phyloP scores from a whole-genome alignment of 2,797 vertebrate genomes.

The Poeciliopsis presidionis region DNA sequence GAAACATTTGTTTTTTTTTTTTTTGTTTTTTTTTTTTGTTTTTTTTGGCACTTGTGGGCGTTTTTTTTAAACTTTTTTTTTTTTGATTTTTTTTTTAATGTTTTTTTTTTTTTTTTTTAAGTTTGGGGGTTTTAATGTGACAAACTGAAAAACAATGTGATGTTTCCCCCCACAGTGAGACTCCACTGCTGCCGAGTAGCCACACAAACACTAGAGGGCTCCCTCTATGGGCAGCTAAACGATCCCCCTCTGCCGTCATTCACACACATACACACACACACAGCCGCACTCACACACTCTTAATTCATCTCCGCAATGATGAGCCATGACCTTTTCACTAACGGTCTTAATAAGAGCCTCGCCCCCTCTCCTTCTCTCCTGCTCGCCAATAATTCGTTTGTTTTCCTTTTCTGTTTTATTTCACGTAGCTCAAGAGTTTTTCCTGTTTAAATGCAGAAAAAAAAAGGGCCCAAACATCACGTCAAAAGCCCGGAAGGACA shows the following conservation, averaged over 20 bases:
- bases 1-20: too few species aligned
- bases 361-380: conserved; percentile 21
- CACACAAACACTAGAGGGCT: conserved; percentile 91
- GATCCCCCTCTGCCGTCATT: conserved; percentile 54
- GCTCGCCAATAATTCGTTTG: background rate
- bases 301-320: conserved; percentile 34
- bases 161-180: background rate
- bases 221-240: conserved; percentile 70
- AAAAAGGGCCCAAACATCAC: background rate
- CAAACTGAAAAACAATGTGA: background rate
- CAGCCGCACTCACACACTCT: background rate
- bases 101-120: too few species aligned
- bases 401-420: background rate
- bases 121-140: background rate
- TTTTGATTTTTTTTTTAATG: too few species aligned
- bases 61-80: too few species aligned
- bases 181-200: conserved; percentile 68
- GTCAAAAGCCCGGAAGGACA: background rate
- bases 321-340: conserved; percentile 55
- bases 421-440: background rate
- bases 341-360: conserved; percentile 47
- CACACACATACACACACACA: conserved; percentile 24
- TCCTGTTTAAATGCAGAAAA: conserved; percentile 3
- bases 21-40: too few species aligned
- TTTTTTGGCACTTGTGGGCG: too few species aligned